Conservation (phyloP, 2,888 invertebrate genomes). For the Cheilosia vulpina region DNA sequence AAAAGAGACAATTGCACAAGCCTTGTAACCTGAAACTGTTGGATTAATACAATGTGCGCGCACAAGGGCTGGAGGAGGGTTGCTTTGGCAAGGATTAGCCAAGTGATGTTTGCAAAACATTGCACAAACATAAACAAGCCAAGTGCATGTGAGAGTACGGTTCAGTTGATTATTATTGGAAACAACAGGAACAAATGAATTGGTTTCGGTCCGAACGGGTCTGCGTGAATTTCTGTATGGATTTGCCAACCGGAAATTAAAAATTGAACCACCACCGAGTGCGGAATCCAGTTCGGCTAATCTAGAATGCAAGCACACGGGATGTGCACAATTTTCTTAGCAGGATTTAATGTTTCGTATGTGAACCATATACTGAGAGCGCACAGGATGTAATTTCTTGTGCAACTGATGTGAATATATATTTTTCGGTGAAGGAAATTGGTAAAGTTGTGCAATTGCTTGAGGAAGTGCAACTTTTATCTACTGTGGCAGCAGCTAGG, state of each 20-base stretch:
- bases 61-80: background rate
- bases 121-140: slow-evolving; percentile 71
- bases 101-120: slow-evolving; percentile 73
- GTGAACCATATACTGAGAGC: background rate
- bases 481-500: background rate
- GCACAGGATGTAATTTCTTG: slow-evolving; percentile 58
- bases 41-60: slow-evolving; percentile 53
- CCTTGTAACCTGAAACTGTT: slow-evolving; percentile 61
- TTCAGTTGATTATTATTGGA: slow-evolving; percentile 72
- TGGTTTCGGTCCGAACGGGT: slow-evolving; percentile 34
- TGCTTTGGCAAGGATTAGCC: slow-evolving; percentile 65
- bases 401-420: slow-evolving; percentile 27
- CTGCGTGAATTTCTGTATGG: background rate
- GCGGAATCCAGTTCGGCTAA: slow-evolving; percentile 38
- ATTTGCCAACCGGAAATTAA: slow-evolving; percentile 70
- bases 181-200: slow-evolving; percentile 69
- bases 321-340: slow-evolving; percentile 48
- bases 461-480: slow-evolving; percentile 40
- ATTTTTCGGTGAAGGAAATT: slow-evolving; percentile 59
- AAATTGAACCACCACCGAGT: slow-evolving; percentile 51
- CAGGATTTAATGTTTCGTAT: slow-evolving; percentile 37
- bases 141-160: slow-evolving; percentile 55
- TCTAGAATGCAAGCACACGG: slow-evolving; percentile 40
- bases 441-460: slow-evolving; percentile 53
- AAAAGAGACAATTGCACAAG: slow-evolving; percentile 59